Conservation (phyloP, 2,113 vertebrate genomes). For the Poeciliopsis turrubarensis region DNA sequence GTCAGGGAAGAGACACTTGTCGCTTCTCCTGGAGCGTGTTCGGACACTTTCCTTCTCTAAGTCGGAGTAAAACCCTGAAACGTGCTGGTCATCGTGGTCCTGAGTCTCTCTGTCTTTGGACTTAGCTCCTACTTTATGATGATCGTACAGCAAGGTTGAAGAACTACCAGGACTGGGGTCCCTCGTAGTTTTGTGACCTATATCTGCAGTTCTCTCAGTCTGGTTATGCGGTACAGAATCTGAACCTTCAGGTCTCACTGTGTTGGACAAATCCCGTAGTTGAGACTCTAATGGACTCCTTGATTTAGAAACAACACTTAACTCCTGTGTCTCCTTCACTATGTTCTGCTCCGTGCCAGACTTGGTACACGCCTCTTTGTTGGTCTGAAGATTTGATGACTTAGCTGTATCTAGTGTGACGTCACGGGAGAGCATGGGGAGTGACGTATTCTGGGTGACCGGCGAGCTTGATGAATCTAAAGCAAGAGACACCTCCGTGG, state of each 20-base stretch:
- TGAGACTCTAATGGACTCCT: conserved; percentile 49
- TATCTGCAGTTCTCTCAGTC: conserved; percentile 26
- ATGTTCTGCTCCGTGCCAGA: conserved; percentile 53
- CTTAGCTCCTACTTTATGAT: conserved; percentile 55
- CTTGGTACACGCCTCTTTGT: conserved; percentile 34
- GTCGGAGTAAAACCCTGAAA: conserved; percentile 58
- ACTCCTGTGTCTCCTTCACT: conserved; percentile 26
- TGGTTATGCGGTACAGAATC: conserved; percentile 31
- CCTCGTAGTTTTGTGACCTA: conserved; percentile 13
- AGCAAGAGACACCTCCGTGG: conserved; percentile 47
- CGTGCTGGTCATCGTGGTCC: conserved; percentile 13
- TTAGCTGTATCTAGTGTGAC: conserved; percentile 26
- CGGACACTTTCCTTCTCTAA: conserved; percentile 75
- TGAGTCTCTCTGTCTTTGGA: conserved; percentile 44
- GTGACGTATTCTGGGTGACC: conserved; percentile 73
- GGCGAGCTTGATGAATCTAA: conserved; percentile 58
- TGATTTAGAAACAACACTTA: conserved; percentile 22
- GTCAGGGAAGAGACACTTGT: conserved; percentile 74
- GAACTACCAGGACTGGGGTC: conserved; percentile 58
- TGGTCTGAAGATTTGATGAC: conserved; percentile 47
- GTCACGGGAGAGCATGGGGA: conserved; percentile 64
- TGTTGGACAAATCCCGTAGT: conserved; percentile 36
- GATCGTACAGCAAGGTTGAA: conserved; percentile 69
- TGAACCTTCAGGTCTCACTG: conserved; percentile 41
- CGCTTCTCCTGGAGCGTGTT: conserved; percentile 77